phyloP scores from a whole-genome alignment of 1,140 invertebrate species.

The Drosophila pachea region DNA sequence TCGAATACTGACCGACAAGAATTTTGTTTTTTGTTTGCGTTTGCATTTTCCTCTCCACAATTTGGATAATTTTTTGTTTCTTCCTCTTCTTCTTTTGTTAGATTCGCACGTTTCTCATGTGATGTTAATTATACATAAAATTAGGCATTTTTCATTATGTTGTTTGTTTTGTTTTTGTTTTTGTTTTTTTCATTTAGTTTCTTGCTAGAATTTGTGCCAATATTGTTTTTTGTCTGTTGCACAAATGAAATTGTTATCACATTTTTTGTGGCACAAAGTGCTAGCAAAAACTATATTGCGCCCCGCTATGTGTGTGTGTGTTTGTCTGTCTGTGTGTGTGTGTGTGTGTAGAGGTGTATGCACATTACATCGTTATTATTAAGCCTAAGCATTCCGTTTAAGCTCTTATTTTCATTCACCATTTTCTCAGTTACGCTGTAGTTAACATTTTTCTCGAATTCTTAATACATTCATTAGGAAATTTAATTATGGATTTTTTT shows the following conservation, averaged over 20 bases:
- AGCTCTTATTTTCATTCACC: slow-evolving; percentile 35
- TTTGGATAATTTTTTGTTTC: slow-evolving; percentile 28
- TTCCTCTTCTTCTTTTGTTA: not conserved
- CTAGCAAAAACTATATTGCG: slow-evolving; percentile 43
- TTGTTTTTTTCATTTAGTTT: slow-evolving; percentile 35
- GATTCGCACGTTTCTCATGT: slow-evolving; percentile 60
- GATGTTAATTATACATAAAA: slow-evolving; percentile 41
- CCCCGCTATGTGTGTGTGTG: slow-evolving; percentile 32
- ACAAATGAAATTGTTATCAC: slow-evolving; percentile 57
- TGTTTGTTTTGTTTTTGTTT: slow-evolving; percentile 35
- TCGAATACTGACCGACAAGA: slow-evolving; percentile 74
- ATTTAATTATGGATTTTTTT: slow-evolving; percentile 36
- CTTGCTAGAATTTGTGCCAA: slow-evolving; percentile 50
- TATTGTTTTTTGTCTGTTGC: slow-evolving; percentile 48
- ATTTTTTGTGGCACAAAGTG: slow-evolving; percentile 60
- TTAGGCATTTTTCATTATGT: slow-evolving; percentile 31
- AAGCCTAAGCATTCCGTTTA: slow-evolving; percentile 45
- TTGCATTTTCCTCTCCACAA: slow-evolving; percentile 41
- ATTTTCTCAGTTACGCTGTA: slow-evolving; percentile 23
- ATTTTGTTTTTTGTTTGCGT: slow-evolving; percentile 49
- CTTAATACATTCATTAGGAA: slow-evolving; percentile 28
- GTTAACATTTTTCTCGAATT: slow-evolving; percentile 3
- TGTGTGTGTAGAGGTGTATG: slow-evolving; percentile 6
- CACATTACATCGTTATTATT: slow-evolving; percentile 20
- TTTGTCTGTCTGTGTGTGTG: slow-evolving; percentile 23